Conservation (phyloP, 1,140 invertebrate genomes). For the Euschistus heros region DNA sequence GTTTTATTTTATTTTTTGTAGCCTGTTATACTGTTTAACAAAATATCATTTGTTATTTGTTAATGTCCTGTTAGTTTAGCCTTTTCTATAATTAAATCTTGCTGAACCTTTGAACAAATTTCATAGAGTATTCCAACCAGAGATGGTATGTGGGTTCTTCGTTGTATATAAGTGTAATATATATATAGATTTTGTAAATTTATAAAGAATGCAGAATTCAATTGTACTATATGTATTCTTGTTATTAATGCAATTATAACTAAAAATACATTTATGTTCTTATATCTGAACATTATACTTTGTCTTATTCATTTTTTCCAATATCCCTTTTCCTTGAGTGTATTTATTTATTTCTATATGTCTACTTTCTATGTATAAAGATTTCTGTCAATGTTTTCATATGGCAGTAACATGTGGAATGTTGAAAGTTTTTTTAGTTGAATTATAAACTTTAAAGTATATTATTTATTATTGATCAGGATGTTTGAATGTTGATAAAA, state of each 20-base stretch:
- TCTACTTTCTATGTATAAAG: no score
- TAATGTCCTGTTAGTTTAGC: neutral
- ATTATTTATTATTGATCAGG: no score
- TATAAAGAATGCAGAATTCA: constrained; percentile 4
- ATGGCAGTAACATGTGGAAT: no score
- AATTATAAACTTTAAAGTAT: no score
- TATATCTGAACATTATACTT: no score
- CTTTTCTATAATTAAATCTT: neutral
- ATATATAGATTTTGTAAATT: constrained; percentile 14
- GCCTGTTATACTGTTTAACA: neutral
- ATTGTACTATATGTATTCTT: constrained; percentile 12
- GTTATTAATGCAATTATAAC: constrained; percentile 10
- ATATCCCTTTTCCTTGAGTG: no score
- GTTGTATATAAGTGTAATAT: constrained; percentile 11
- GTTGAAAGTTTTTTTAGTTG: no score
- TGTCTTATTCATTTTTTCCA: no score
- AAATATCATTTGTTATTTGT: neutral
- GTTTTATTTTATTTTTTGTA: neutral
- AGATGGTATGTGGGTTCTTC: neutral
- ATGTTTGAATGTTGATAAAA: no score
- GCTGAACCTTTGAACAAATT: neutral
- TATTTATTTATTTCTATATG: no score
- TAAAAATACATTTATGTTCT: neutral
- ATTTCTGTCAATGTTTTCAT: no score
- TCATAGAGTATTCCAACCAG: constrained; percentile 2